Percentiles rank a stretch among this genome's conserved stretches.
These are phyloP conservation scores for Reinhardtius hippoglossoides DNA, from an alignment of 2,113 vertebrate genomes.

Conservation along the genomic window DNA sequence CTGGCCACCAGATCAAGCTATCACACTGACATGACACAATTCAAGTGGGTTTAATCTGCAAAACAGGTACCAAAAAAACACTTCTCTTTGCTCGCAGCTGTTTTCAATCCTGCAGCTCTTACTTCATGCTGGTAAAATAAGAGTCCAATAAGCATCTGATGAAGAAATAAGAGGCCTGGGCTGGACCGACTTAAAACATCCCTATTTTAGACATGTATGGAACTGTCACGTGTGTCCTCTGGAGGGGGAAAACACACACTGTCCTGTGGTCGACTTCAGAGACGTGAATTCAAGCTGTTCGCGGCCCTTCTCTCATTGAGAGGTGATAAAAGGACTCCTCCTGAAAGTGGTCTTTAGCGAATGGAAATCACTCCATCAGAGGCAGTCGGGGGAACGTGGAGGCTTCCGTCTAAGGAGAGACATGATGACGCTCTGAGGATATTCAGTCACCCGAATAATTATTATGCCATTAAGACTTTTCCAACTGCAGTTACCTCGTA, in stretches of 20 bases:
- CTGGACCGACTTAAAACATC: slow-evolving; percentile 79
- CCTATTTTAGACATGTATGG: slow-evolving; percentile 71
- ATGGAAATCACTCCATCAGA: slow-evolving; percentile 62
- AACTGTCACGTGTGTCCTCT: slow-evolving; percentile 59
- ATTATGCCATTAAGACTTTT: slow-evolving; percentile 55
- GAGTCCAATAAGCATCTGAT: slow-evolving; percentile 69
- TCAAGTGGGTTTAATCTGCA: slow-evolving; percentile 33
- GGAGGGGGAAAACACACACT: slow-evolving; percentile 56
- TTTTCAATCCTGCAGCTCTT: slow-evolving; percentile 75
- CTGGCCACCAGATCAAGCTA: slow-evolving; percentile 50
- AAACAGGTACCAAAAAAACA: slow-evolving; percentile 38
- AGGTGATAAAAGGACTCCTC: slow-evolving; percentile 62
- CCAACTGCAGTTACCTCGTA: slow-evolving; percentile 31
- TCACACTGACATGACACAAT: slow-evolving; percentile 57
- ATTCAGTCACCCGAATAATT: slow-evolving; percentile 35
- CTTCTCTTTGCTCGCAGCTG: slow-evolving; percentile 67
- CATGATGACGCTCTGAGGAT: slow-evolving; percentile 49
- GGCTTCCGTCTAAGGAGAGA: slow-evolving; percentile 39
- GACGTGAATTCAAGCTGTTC: slow-evolving; percentile 45
- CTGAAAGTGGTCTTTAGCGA: slow-evolving; percentile 53
- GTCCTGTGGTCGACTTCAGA: slow-evolving; percentile 62
- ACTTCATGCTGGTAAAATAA: slow-evolving; percentile 77
- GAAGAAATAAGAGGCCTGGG: slow-evolving; percentile 68
- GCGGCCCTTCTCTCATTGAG: slow-evolving; percentile 28
- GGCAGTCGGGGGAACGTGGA: slow-evolving; percentile 6